phyloP scores from a whole-genome alignment of 2,797 vertebrate species.

The Corythornis leucogaster region DNA sequence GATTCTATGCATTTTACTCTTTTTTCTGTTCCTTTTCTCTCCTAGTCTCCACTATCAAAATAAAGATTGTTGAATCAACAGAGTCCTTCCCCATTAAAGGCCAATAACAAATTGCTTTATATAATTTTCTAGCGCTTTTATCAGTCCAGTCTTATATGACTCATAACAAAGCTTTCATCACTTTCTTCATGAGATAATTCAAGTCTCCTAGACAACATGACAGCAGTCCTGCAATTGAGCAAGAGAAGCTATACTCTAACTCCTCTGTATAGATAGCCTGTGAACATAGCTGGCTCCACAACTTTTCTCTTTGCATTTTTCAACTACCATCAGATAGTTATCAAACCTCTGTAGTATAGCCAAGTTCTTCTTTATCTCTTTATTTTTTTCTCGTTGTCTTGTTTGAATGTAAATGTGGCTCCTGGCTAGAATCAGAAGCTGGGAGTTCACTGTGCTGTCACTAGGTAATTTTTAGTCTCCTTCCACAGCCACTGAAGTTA shows the following conservation, averaged over 20 bases:
- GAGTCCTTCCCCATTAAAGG: neutral
- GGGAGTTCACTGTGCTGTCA: neutral
- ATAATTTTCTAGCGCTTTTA: neutral
- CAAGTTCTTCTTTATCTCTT: neutral
- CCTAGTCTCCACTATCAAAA: neutral
- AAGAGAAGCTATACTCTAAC: neutral
- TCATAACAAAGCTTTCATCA: neutral
- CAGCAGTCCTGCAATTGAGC: neutral
- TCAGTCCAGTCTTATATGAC: neutral
- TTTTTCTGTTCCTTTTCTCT: neutral
- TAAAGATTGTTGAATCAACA: neutral
- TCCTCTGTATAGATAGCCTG: neutral
- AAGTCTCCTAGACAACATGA: constrained; percentile 8
- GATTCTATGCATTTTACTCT: neutral
- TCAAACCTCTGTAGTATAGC: neutral
- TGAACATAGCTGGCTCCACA: neutral
- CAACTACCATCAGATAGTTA: neutral
- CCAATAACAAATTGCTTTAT: neutral
- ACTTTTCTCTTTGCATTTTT: neutral
- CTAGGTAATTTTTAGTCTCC: neutral
- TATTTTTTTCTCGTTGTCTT: neutral
- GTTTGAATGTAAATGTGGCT: neutral
- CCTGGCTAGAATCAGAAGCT: neutral
- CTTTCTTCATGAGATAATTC: neutral
- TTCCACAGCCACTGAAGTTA: neutral